Conservation (phyloP, 2,888 invertebrate genomes). For the Tenthredo livida region DNA sequence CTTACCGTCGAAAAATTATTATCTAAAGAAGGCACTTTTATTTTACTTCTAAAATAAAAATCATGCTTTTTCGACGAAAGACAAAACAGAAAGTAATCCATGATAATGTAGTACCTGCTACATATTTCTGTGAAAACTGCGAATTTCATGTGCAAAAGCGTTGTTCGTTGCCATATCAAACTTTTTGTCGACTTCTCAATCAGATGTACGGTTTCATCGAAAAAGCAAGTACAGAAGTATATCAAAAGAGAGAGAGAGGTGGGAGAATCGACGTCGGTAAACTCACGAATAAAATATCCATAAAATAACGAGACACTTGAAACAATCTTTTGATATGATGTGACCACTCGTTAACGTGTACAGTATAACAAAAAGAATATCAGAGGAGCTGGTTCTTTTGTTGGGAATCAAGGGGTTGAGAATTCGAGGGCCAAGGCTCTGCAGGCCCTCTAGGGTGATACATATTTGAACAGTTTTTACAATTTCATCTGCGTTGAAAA, state of each 20-base stretch:
- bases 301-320: conserved; percentile 30
- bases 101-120: no score
- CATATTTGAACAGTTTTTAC: conserved; percentile 14
- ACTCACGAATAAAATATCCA: neutral
- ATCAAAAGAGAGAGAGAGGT: neutral
- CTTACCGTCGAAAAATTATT: neutral
- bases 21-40: neutral
- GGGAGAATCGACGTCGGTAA: neutral
- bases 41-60: neutral
- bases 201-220: neutral
- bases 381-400: neutral
- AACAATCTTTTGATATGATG: conserved; percentile 25
- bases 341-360: conserved; percentile 14
- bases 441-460: conserved; percentile 13
- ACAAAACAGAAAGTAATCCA: no score
- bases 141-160: neutral
- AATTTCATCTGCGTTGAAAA: conserved; percentile 9
- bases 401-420: neutral
- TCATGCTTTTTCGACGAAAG: neutral
- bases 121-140: no score
- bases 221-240: neutral
- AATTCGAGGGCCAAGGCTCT: neutral
- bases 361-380: neutral
- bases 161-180: neutral
- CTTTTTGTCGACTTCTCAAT: neutral